Conservation (phyloP, 2,113 vertebrate species). For the Planiliza haematocheilus region DNA sequence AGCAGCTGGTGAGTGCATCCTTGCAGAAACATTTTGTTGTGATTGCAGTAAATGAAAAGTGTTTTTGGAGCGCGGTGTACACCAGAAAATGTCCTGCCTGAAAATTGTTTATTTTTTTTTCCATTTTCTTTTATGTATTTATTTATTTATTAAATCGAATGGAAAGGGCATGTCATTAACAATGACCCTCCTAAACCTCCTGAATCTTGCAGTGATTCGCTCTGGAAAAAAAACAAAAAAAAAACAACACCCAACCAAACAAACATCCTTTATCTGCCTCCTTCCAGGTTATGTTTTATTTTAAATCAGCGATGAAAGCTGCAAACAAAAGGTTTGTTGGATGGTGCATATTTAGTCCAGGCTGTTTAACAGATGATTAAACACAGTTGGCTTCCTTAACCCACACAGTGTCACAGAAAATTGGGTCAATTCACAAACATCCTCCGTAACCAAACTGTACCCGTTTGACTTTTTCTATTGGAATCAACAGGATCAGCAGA, state of each 20-base stretch:
- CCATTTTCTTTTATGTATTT: not conserved
- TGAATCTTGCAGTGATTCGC: not conserved
- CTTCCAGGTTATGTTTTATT: slow-evolving; percentile 25
- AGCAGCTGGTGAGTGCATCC: slow-evolving; percentile 5
- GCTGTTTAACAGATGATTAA: slow-evolving; percentile 38
- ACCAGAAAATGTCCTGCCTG: not conserved
- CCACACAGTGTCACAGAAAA: slow-evolving; percentile 37
- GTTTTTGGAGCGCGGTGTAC: not conserved
- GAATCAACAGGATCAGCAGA: slow-evolving; percentile 39
- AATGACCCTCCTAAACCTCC: not conserved
- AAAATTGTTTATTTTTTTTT: not conserved
- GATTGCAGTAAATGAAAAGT: slow-evolving; percentile 1
- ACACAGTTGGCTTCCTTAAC: slow-evolving; percentile 15
- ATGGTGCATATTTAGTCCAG: slow-evolving; percentile 19
- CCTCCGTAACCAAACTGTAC: not conserved
- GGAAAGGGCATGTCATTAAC: not conserved
- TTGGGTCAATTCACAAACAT: slow-evolving; percentile 24
- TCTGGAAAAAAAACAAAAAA: not conserved
- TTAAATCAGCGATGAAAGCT: slow-evolving; percentile 33
- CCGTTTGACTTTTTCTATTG: slow-evolving; percentile 17
- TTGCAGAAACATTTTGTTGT: not conserved
- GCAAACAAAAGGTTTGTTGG: slow-evolving; percentile 18
- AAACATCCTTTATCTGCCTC: slow-evolving; percentile 26
- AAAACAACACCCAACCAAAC: not conserved
- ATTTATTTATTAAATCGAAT: no score